Base-by-base conservation (phyloP, 2,797 vertebrate species). In the Coranthus polyacanthus region DNA sequence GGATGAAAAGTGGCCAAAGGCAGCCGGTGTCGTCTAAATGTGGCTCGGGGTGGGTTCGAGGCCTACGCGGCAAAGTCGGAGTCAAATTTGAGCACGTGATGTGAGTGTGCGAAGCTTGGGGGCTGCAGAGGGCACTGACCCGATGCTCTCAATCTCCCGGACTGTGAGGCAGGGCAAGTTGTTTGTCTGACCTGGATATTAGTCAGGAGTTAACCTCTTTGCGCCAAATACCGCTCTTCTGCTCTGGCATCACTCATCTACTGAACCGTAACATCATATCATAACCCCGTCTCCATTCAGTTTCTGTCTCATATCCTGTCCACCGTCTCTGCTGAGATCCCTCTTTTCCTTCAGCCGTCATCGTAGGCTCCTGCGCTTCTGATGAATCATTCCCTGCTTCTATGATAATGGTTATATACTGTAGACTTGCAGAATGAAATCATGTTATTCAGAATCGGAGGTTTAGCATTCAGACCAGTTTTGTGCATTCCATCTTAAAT, bases 401-500 rank as follows among this genome's bases (percentile, higher is more conserved):
- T 82, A 79, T 89, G 79, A 91, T 86, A 77, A 87, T 89, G 88
- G 87, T 86, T 86, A 87, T 92, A 83, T 85, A 81, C 80, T 75
- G 82, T 88, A 89, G 85, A 85, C 75, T 84, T 37, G 84, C 84
- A 68, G 76, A 82, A 79, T 85, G 81, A 88, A 84, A 85, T 87
- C 66, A 84, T 88, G 78, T 91, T 82, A 87, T 81, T 78, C 82
- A 84, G 83, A 71, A 70, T 77, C 66, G 45, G 72, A 78, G 84
- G 82, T 87, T 90, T 85, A 90, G 83, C 82, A 41, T 83, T 87
- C 84, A 66, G 75, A 91, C 72, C 77, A 72, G 59, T 89, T 83
- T 81, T 87, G 85, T 91, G 89, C 84, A 82, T 92, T 91, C 79
- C 89, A 90, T 88, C 78, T 86, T 84, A 78, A 81, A 83, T 60